Evolutionary conservation across 2,797 vertebrate species (phyloP), one percentile per base, ranked within the genome.

Genomic region (Moxostoma hubbsi): DNA sequence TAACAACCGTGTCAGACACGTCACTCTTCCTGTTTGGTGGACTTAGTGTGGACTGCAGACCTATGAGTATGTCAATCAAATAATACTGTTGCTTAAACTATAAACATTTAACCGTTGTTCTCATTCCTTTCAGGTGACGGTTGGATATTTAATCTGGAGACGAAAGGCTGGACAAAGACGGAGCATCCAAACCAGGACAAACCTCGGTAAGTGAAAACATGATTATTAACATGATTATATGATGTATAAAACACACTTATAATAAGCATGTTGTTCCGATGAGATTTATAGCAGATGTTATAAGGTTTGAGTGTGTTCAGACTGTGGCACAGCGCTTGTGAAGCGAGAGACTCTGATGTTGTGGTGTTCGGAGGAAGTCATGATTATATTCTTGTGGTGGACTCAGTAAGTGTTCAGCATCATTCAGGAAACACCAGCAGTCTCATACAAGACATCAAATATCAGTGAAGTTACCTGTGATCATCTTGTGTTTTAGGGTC

Each of bases 321-420:
- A 86, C 90, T 98, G 88, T 99, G 97, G 97, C 97, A 99, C 86
- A 96, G 96, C 1, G 96, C 97, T 5, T 96, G 95, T 87, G 88
- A 92, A 12, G 95, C 95, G 50, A 96, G 93, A 89, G 96, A 98
- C 87, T 94, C 93, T 76, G 97, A 98, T 84, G 95, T 98, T 80
- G 91, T 98, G 88, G 96, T 98, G 85, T 99, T 99, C 84, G 97
- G 97, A 82, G 97, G 97, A 78, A 98, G 97, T 87, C 98, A 96
- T 86, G 96, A 98, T 90, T 95, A 97, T 90, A 91, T 99, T 82
- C 95, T 98, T 59, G 95, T 96, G 11, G 92, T 96, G 66, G 96
- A 99, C 90, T 96, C 93, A 10, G 97, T 99, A 85, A 93, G 96
- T 94, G 15, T 45, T 43, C 4, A 4, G 13, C 0, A 4, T 5